Evolutionary conservation across 2,797 vertebrate genomes (phyloP).

Genomic region (Enteromius radiatus): DNA sequence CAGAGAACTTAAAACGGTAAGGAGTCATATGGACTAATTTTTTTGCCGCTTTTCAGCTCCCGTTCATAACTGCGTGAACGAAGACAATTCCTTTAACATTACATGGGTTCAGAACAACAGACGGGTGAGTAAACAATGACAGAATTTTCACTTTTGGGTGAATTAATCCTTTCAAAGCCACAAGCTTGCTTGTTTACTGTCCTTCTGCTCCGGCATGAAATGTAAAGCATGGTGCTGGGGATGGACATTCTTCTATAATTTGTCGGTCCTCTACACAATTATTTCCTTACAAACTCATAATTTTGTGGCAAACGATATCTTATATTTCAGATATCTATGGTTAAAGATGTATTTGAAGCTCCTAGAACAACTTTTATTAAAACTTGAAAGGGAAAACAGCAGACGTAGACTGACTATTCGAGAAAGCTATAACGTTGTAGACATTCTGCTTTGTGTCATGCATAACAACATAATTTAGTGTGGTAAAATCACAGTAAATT

Average conservation of each 20-base stretch:
- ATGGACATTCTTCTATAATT: neutral
- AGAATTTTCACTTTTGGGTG: neutral
- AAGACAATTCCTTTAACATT: neutral
- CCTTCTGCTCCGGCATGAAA: neutral
- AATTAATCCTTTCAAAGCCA: slow-evolving; percentile 17
- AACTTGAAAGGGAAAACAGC: neutral
- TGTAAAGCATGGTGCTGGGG: neutral
- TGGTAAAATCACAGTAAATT: neutral
- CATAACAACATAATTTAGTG: neutral
- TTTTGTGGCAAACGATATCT: neutral
- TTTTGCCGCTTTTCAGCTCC: neutral
- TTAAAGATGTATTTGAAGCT: neutral
- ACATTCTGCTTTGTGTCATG: neutral
- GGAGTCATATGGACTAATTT: neutral
- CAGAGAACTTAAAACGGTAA: neutral
- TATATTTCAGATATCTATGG: slow-evolving; percentile 1
- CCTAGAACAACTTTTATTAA: neutral
- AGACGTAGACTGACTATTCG: too few species aligned
- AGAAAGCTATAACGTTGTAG: neutral
- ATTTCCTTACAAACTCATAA: neutral
- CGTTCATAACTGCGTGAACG: neutral
- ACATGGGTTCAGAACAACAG: neutral
- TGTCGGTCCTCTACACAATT: neutral
- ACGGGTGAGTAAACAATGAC: neutral
- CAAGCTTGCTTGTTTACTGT: neutral